Evolutionary conservation across 2,888 invertebrate genomes (phyloP).

Genomic region (Amblyjoppa proteus): DNA sequence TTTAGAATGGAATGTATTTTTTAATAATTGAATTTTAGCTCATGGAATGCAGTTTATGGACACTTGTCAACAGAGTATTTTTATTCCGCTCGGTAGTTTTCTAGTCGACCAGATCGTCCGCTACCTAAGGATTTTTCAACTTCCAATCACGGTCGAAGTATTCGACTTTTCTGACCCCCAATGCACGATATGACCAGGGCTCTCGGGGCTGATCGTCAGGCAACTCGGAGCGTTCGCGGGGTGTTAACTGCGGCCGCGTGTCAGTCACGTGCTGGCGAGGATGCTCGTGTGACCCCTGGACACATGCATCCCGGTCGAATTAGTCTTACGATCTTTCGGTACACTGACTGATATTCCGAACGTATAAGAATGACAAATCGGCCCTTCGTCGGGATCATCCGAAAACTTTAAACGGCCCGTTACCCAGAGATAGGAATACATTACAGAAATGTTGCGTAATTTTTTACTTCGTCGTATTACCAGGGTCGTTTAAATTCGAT

Average conservation of each 20-base stretch:
- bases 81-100: too few species aligned
- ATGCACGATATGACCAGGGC: conserved; percentile 70
- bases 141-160: conserved; percentile 33
- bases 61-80: neutral
- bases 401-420: conserved; percentile 27
- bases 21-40: neutral
- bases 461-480: conserved; percentile 15
- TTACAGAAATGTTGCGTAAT: conserved; percentile 15
- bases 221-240: conserved; percentile 33
- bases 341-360: conserved; percentile 54
- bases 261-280: conserved; percentile 75
- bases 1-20: neutral
- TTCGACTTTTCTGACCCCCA: conserved; percentile 45
- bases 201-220: conserved; percentile 45
- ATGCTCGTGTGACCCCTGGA: conserved; percentile 72
- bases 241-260: conserved; percentile 78
- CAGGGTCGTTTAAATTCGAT: neutral
- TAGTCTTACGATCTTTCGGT: conserved; percentile 47
- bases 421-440: conserved; percentile 10
- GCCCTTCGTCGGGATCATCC: conserved; percentile 41
- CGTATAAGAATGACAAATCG: conserved; percentile 71
- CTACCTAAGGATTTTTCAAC: neutral
- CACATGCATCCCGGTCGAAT: conserved; percentile 69
- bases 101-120: too few species aligned
- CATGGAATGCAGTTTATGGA: neutral